Evolutionary conservation across 2,113 vertebrate genomes (phyloP).

Genomic region (Psammodynastes pulverulentus): DNA sequence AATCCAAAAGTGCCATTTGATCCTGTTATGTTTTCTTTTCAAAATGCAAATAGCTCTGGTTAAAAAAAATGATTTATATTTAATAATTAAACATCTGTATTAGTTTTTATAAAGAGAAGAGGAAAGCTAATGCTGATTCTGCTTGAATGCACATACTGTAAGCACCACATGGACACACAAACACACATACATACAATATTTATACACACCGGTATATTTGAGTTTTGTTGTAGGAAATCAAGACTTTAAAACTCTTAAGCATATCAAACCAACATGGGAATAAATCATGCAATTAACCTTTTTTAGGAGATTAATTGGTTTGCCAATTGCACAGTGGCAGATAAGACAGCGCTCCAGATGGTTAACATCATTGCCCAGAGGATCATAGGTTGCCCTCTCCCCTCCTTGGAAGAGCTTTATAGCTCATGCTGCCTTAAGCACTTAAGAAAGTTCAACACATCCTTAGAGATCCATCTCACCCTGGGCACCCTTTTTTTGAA

Average conservation of each 20-base stretch:
- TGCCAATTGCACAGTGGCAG: no score
- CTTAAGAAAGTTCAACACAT: no score
- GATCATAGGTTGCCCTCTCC: no score
- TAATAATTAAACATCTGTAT: conserved; percentile 4
- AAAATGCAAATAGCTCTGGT: conserved; percentile 16
- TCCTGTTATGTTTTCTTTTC: conserved; percentile 4
- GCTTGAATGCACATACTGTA: neutral
- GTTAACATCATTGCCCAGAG: no score
- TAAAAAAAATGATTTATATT: conserved; percentile 6
- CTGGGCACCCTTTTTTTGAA: no score
- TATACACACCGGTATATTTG: conserved; percentile 4
- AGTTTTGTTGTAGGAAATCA: conserved; percentile 47
- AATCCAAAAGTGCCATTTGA: neutral
- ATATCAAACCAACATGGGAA: conserved; percentile 32
- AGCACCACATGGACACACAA: no score
- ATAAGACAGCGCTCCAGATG: no score
- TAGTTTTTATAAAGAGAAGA: conserved; percentile 11
- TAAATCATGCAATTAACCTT: conserved; percentile 46
- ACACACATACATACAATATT: neutral
- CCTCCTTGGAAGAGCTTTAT: no score
- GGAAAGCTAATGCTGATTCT: conserved; percentile 20
- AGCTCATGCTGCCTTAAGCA: no score
- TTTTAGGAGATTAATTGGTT: conserved; percentile 41
- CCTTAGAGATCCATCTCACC: no score
- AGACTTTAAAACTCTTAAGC: conserved; percentile 12